A percentile compares a stretch with the other conserved stretches of the same genome.
These are phyloP conservation scores for Hylaea fasciaria DNA, from an alignment of 2,888 invertebrate genomes.

Conservation along the genomic window DNA sequence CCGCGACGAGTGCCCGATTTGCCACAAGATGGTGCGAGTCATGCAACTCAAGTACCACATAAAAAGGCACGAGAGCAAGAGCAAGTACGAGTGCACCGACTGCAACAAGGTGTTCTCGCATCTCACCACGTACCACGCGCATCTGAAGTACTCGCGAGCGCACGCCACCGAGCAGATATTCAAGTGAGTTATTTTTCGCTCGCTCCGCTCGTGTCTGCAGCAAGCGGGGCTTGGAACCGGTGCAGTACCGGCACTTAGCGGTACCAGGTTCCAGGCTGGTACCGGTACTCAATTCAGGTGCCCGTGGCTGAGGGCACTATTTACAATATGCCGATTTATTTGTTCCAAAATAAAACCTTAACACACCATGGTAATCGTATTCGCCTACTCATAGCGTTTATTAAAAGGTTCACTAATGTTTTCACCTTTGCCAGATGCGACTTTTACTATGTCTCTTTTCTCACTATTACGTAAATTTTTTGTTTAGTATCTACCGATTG, in stretches of 20 bases:
- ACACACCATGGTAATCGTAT: too few relatives aligned
- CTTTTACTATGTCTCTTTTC: too few relatives aligned
- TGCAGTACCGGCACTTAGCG: too few relatives aligned
- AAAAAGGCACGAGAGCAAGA: slow-evolving; percentile 67
- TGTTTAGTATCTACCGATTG: too few relatives aligned
- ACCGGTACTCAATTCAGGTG: too few relatives aligned
- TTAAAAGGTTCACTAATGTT: not conserved
- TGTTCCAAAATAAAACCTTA: too few relatives aligned
- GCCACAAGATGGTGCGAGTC: slow-evolving; percentile 73
- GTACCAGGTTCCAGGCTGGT: too few relatives aligned
- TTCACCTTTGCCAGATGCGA: not conserved
- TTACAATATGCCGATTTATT: too few relatives aligned
- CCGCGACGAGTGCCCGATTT: slow-evolving; percentile 68
- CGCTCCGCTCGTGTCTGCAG: not conserved
- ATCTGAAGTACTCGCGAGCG: slow-evolving; percentile 73
- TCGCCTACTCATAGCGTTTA: not conserved
- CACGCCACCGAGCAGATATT: slow-evolving; percentile 73
- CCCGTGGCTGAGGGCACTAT: too few relatives aligned
- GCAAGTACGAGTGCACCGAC: slow-evolving; percentile 61
- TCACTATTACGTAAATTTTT: too few relatives aligned
- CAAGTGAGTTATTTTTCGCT: slow-evolving; percentile 60
- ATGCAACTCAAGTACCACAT: slow-evolving; percentile 78
- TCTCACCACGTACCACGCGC: slow-evolving; percentile 74
- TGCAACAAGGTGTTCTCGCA: slow-evolving; percentile 75
- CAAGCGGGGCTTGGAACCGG: too few relatives aligned